phyloP scores from a whole-genome alignment of 2,797 vertebrate genomes.

The Thaleichthys pacificus region DNA sequence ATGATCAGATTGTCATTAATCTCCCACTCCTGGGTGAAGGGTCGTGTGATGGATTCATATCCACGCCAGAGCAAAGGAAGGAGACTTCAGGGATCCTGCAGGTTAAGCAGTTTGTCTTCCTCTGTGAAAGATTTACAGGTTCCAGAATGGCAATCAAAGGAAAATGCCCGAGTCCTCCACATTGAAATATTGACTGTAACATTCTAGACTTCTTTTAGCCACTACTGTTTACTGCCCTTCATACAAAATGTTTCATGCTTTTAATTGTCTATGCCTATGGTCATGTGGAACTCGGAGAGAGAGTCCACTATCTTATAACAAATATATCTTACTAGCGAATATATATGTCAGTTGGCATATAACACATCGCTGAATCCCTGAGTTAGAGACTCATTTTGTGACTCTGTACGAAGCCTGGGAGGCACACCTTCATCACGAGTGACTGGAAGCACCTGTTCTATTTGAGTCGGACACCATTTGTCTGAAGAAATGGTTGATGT shows the following conservation, averaged over 20 bases:
- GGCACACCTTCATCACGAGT: slow-evolving; percentile 45
- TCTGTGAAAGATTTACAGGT: slow-evolving; percentile 7
- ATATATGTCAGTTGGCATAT: not conserved
- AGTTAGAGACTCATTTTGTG: not conserved
- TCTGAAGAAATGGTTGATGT: slow-evolving; percentile 39
- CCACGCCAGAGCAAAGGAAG: not conserved
- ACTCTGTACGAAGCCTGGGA: slow-evolving; percentile 44
- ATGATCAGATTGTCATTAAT: slow-evolving; percentile 13
- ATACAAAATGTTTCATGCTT: no score
- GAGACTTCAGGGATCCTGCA: not conserved
- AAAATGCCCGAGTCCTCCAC: slow-evolving; percentile 4
- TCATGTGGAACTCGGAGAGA: no score
- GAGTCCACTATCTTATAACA: no score
- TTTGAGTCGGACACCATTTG: slow-evolving; percentile 36
- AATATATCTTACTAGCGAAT: no score
- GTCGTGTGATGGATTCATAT: slow-evolving; percentile 2
- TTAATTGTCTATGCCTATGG: no score
- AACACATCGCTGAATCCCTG: not conserved
- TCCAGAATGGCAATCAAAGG: slow-evolving; percentile 20
- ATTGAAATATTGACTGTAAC: slow-evolving; percentile 30
- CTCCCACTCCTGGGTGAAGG: slow-evolving; percentile 16
- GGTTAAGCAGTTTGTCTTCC: slow-evolving; percentile 3
- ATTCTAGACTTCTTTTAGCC: slow-evolving; percentile 23
- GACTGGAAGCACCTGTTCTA: slow-evolving; percentile 52
- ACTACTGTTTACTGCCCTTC: not conserved